These are phyloP conservation scores for Pandion haliaetus DNA, from an alignment of 2,113 vertebrate species.

Conservation along the genomic window DNA sequence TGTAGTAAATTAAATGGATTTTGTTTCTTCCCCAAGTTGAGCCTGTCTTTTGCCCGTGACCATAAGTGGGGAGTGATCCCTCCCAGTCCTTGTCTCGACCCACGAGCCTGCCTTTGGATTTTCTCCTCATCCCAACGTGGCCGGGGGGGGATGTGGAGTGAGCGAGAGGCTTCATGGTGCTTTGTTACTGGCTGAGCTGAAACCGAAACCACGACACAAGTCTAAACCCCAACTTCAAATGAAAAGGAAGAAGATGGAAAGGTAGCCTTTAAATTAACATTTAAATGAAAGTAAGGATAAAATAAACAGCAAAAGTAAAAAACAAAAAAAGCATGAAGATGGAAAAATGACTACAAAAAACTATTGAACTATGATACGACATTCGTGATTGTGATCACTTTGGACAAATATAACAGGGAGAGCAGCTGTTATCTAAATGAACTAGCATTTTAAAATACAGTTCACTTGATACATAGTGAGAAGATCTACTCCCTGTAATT, in stretches of 20 bases:
- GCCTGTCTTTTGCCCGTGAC: too few relatives aligned
- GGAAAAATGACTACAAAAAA: background rate
- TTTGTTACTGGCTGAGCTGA: too few relatives aligned
- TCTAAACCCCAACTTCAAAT: background rate
- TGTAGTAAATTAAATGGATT: too few relatives aligned
- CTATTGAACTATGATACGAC: background rate
- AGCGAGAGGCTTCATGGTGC: too few relatives aligned
- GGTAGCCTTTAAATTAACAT: background rate
- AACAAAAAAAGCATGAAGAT: background rate
- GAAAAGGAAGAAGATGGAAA: background rate
- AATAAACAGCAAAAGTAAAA: background rate
- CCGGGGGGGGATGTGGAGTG: too few relatives aligned
- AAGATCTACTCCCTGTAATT: background rate
- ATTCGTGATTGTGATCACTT: background rate
- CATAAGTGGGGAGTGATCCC: too few relatives aligned
- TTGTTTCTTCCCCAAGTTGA: too few relatives aligned
- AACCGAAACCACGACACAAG: too few relatives aligned
- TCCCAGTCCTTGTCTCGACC: too few relatives aligned
- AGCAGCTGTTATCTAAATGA: background rate
- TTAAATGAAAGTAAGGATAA: background rate
- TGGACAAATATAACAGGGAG: background rate
- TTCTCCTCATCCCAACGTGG: too few relatives aligned
- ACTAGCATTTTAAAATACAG: background rate
- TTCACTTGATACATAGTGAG: background rate
- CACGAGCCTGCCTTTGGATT: too few relatives aligned